Conservation (phyloP, 2,888 invertebrate genomes). For the Dugesia japonica region DNA sequence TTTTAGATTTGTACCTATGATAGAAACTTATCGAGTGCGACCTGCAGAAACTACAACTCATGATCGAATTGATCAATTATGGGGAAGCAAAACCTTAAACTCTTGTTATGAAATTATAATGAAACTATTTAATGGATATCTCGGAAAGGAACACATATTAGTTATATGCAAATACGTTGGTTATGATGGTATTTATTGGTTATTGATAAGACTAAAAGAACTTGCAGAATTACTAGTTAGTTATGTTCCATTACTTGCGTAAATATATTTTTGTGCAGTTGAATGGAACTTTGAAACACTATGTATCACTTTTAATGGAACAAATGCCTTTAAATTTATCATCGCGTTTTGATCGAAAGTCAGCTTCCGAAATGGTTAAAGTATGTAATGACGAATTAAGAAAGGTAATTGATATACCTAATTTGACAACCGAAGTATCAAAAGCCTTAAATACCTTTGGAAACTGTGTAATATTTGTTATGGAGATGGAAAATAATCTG, state of each 20-base stretch:
- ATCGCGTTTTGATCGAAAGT: background rate
- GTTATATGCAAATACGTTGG: conserved; percentile 83
- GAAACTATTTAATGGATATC: conserved; percentile 74
- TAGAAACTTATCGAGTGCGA: background rate
- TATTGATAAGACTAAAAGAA: conserved; percentile 83
- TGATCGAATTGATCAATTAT: conserved; percentile 49
- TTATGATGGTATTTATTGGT: conserved; percentile 92
- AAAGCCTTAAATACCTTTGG: background rate
- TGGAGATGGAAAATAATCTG: background rate
- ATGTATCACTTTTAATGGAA: background rate
- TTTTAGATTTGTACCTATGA: background rate
- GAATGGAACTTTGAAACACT: background rate
- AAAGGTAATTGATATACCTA: background rate
- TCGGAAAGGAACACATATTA: conserved; percentile 81
- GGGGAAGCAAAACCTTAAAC: conserved; percentile 80
- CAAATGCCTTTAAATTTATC: background rate
- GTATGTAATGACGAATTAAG: background rate
- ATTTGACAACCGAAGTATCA: background rate
- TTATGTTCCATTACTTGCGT: background rate
- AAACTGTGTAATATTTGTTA: background rate
- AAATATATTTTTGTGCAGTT: background rate
- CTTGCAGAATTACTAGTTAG: conserved; percentile 49
- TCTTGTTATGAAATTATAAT: conserved; percentile 79
- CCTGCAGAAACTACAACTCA: background rate
- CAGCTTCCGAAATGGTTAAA: background rate